Percentiles rank a stretch among this genome's conserved stretches.
These are phyloP conservation scores for Gerosis bhagava DNA, from an alignment of 2,888 invertebrate genomes.

Conservation along the genomic window DNA sequence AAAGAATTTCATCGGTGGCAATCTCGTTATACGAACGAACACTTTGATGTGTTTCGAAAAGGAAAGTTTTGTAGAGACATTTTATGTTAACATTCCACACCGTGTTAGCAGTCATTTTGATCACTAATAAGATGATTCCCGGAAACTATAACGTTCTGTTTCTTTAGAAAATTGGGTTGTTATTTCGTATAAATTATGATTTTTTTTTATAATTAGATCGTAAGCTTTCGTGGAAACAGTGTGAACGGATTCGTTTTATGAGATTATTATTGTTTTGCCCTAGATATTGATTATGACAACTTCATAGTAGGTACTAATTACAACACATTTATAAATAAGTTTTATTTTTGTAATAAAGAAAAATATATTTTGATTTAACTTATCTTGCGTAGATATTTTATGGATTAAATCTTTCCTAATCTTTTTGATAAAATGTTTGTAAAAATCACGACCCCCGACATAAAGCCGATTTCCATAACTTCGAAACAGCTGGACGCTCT, in stretches of 20 bases:
- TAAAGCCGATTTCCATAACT: no score
- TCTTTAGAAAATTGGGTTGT: slow-evolving; percentile 59
- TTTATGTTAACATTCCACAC: slow-evolving; percentile 63
- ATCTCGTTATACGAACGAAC: slow-evolving; percentile 48
- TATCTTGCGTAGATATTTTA: no score
- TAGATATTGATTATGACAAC: slow-evolving; percentile 4
- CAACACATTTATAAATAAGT: no score
- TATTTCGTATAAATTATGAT: no score
- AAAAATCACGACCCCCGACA: no score
- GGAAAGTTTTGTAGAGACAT: slow-evolving; percentile 51
- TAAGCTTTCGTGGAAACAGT: not conserved
- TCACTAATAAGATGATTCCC: slow-evolving; percentile 68
- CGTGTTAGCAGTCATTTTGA: slow-evolving; percentile 59
- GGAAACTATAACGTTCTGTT: slow-evolving; percentile 68
- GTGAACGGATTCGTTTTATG: not conserved
- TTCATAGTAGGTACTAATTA: no score
- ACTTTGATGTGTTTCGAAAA: slow-evolving; percentile 66
- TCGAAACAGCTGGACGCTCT: no score
- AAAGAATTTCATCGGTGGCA: slow-evolving; percentile 42
- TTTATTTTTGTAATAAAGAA: no score
- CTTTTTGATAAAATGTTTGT: no score
- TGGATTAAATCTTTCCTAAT: no score
- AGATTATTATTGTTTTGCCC: slow-evolving; percentile 4
- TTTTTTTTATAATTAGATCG: no score
- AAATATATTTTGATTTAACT: no score